Base-by-base conservation (phyloP, 2,888 invertebrate species). In the Steinernema scapterisci region DNA sequence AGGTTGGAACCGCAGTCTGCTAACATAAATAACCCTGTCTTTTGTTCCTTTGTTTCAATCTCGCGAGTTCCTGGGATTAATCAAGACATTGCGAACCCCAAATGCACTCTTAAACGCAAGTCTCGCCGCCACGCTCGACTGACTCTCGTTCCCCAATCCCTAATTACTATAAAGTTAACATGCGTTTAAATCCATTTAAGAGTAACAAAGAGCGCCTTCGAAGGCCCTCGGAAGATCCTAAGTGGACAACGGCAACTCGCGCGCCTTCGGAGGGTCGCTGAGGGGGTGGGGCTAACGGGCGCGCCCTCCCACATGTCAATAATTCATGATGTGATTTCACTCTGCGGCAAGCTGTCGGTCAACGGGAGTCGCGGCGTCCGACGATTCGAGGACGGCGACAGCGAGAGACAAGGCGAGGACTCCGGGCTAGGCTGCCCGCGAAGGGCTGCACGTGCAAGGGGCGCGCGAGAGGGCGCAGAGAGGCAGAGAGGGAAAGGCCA, bases 291-390 rank as follows among this genome's bases (percentile, higher is more conserved):
- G 63, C 63, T 63, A 63, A 63, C 63, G 63, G 63, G 25, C 31
- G 19, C 54, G 21, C 9, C 27, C 63, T 48, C 48, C 48, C 48
- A n/a, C 48, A n/a, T 48, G 63, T 63, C 63, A 27, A 63, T 63
- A 63, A 63, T 27, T 63, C 63, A 63, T 63, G 63, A 63, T 63
- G 63, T 63, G 63, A 63, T 63, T 63, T 63, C 31, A 31, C 31
- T 38, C 38, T 48, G 48, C 63, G 63, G 31, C 63, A 63, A 27
- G 63, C 63, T 27, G 31, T 54, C 54, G 31, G 63, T 63, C 63
- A 25, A 27, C 63, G 63, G 48, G 48, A 48, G 48, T n/a, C 48
- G 19, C 19, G n/a, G 48, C 48, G 48, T 48, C 48, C 48, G 16
- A 38, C 38, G 38, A 48, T 48, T 48, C 48, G 48, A 31, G 31